Conservation (phyloP, 2,888 invertebrate species). For the Monoplex corrugatus region DNA sequence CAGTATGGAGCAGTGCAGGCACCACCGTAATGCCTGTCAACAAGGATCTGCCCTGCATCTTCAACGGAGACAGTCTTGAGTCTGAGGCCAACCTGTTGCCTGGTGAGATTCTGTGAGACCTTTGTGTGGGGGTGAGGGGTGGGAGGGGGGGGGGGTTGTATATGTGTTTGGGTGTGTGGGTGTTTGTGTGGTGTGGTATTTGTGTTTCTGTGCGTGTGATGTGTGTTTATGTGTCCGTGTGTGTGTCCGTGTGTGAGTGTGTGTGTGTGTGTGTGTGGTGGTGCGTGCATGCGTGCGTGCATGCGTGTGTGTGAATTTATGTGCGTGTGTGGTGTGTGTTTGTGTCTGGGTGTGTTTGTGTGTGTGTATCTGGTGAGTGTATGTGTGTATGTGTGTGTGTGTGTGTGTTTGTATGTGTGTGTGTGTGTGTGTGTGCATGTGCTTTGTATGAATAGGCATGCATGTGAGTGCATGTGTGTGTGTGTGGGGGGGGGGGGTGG, state of each 20-base stretch:
- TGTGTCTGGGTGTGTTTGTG: no score
- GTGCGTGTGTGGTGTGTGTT: not conserved
- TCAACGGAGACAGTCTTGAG: slow-evolving; percentile 62
- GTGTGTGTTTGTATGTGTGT: not conserved
- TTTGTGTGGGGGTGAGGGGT: no score
- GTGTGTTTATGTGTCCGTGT: no score
- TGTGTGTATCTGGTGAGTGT: no score
- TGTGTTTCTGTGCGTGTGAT: no score
- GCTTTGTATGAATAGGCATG: no score
- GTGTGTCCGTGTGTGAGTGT: no score
- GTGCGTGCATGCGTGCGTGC: not conserved
- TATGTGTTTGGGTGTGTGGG: no score
- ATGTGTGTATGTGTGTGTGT: not conserved
- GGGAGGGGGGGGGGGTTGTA: no score
- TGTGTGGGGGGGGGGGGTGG: no score
- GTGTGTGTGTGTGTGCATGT: not conserved
- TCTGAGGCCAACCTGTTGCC: slow-evolving; percentile 68
- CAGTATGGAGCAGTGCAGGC: slow-evolving; percentile 65
- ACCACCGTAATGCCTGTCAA: slow-evolving; percentile 65
- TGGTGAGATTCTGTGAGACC: slow-evolving; percentile 63
- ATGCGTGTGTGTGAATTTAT: not conserved
- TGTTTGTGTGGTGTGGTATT: no score
- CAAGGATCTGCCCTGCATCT: slow-evolving; percentile 66
- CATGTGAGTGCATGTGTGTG: no score
- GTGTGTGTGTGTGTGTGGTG: not conserved